Base-by-base conservation (phyloP, 2,888 invertebrate genomes). In the Carcina quercana region DNA sequence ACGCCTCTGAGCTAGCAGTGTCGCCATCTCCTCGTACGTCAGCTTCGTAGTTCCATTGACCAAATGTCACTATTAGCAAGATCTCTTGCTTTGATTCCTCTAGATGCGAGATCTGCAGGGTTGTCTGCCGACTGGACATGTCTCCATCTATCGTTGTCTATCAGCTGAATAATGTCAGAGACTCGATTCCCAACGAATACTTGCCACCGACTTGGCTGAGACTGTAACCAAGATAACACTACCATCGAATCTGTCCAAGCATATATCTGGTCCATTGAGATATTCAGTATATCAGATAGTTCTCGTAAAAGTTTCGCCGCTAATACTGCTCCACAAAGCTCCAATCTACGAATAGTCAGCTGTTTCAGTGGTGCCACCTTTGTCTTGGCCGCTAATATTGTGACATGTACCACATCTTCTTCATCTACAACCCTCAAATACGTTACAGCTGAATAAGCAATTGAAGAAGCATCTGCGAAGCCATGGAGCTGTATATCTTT, bases 51-150 rank as follows among this genome's bases (percentile, higher is more conserved):
- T n/a, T n/a, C n/a, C n/a, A n/a, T n/a, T n/a, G n/a, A n/a, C n/a
- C n/a, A n/a, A n/a, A n/a, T n/a, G n/a, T n/a, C n/a, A n/a, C n/a
- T n/a, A n/a, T n/a, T n/a, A n/a, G n/a, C n/a, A n/a, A n/a, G n/a
- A n/a, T n/a, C n/a, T n/a, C n/a, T n/a, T n/a, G n/a, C n/a, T n/a
- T n/a, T n/a, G n/a, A n/a, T n/a, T n/a, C 47, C 44, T 28, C 50
- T 33, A 10, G 51, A 49, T 0, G 52, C 53, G 20, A 32, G 29
- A 35, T 59, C 55, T 2, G 53, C 52, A 2, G 50, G 52, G 30
- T 55, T 55, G 4, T 48, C 24, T 1, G n/a, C 2, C 1, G 45
- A 39, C 6, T 19, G 11, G 5, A 54, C 40, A 28, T 51, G 30
- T 28, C 5, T 5, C 46, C 38, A 31, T 7, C 19, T 34, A 28